Percentiles rank a stretch among this genome's conserved stretches.
phyloP scores from a whole-genome alignment of 2,888 invertebrate genomes.

The Lydus trimaculatus region DNA sequence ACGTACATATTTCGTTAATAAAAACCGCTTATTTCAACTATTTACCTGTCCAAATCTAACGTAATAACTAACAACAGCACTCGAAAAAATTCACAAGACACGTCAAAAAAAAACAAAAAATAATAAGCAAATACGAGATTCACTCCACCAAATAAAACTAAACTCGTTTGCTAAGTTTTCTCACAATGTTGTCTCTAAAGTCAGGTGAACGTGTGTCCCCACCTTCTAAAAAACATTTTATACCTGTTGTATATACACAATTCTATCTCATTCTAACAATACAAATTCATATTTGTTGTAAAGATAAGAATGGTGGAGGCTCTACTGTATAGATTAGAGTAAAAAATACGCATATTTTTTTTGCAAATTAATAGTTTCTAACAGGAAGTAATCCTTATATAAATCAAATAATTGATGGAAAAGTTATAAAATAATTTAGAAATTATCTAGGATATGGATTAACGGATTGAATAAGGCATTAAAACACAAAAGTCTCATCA shows the following conservation, averaged over 20 bases:
- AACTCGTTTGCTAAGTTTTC: slow-evolving; percentile 27
- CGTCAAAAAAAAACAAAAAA: neutral
- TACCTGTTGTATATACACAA: neutral
- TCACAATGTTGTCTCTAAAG: slow-evolving; percentile 22
- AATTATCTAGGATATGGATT: neutral
- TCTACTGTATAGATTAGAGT: neutral
- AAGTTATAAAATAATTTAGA: neutral
- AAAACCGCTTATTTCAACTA: neutral
- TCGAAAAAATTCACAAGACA: neutral
- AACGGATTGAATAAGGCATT: neutral
- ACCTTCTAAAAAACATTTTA: slow-evolving; percentile 7
- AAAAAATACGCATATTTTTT: too few species aligned
- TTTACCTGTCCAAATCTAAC: neutral
- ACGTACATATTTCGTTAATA: neutral
- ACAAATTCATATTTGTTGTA: neutral
- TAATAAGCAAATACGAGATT: slow-evolving; percentile 15
- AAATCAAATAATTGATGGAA: neutral
- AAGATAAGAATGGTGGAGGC: neutral
- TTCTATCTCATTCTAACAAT: slow-evolving; percentile 11
- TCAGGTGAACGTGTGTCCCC: slow-evolving; percentile 29
- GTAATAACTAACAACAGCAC: neutral
- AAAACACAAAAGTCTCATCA: neutral
- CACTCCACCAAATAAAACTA: slow-evolving; percentile 25
- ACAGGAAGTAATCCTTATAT: neutral
- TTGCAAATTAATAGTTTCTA: neutral